phyloP scores from a whole-genome alignment of 2,113 vertebrate species.

The Pollimyrus isidori region DNA sequence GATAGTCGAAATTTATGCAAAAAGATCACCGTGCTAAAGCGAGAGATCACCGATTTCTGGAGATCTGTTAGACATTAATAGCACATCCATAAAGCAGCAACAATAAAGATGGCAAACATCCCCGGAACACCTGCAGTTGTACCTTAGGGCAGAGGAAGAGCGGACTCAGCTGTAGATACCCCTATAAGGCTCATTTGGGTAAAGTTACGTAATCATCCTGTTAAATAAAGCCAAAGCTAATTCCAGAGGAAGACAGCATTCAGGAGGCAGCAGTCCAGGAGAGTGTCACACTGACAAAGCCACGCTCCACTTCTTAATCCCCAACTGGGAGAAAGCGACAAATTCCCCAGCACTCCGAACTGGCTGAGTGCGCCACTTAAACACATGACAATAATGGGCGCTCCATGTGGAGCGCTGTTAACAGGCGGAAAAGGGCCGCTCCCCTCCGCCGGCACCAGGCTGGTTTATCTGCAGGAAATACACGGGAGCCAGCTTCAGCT shows the following conservation, averaged over 20 bases:
- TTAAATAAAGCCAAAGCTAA: conserved; percentile 4
- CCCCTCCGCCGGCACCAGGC: neutral
- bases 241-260: neutral
- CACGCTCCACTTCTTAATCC: neutral
- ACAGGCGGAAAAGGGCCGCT: neutral
- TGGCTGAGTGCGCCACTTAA: neutral
- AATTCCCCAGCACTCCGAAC: neutral
- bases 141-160: neutral
- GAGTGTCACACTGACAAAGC: neutral
- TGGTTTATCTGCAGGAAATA: neutral
- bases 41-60: neutral
- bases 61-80: neutral
- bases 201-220: neutral
- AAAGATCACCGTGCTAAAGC: neutral
- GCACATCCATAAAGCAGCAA: neutral
- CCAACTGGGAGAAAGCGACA: neutral
- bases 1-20: neutral
- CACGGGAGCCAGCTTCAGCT: neutral
- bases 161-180: neutral
- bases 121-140: neutral
- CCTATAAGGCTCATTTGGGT: neutral
- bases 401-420: neutral
- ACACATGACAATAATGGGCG: neutral
- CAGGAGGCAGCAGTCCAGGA: conserved; percentile 3
- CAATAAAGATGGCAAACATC: neutral